Percentiles rank a stretch among this genome's conserved stretches.
These are phyloP conservation scores for Cantharis lateralis DNA, from an alignment of 2,888 invertebrate species.

Conservation along the genomic window DNA sequence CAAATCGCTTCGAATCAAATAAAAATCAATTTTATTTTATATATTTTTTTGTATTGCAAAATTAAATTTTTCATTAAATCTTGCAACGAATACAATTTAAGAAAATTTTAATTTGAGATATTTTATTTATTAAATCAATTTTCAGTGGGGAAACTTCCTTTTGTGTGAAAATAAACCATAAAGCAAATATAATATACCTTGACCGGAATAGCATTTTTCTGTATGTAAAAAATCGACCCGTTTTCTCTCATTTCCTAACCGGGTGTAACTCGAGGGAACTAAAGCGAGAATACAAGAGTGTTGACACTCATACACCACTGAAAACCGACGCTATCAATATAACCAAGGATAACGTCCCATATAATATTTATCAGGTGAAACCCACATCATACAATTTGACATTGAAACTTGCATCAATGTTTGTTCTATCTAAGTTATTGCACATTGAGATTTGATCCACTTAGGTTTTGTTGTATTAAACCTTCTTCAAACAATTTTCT, in stretches of 20 bases:
- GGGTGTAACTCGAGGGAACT: conserved; percentile 5
- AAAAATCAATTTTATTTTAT: not conserved
- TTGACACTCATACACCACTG: conserved; percentile 15
- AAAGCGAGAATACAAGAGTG: conserved; percentile 3
- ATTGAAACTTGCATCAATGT: conserved; percentile 16
- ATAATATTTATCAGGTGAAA: conserved; percentile 25
- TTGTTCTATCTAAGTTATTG: conserved; percentile 6
- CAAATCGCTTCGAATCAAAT: not conserved
- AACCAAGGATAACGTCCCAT: conserved; percentile 13
- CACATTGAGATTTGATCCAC: conserved; percentile 4
- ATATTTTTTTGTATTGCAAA: not conserved
- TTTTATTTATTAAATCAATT: not conserved
- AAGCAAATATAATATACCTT: not conserved
- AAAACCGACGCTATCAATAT: conserved; percentile 21
- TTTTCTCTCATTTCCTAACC: conserved; percentile 15
- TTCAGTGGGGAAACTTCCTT: not conserved
- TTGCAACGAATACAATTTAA: not conserved
- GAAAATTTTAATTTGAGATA: not conserved
- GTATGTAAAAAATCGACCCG: conserved; percentile 25
- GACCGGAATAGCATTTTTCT: conserved; percentile 1
- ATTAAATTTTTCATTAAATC: not conserved
- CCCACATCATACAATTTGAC: conserved; percentile 19
- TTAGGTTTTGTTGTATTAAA: not conserved
- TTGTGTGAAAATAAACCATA: not conserved
- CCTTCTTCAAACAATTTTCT: not conserved